Percentiles rank a stretch among this genome's conserved stretches.
These are phyloP conservation scores for Agonum fuliginosum DNA, from an alignment of 2,888 invertebrate genomes.

Conservation along the genomic window DNA sequence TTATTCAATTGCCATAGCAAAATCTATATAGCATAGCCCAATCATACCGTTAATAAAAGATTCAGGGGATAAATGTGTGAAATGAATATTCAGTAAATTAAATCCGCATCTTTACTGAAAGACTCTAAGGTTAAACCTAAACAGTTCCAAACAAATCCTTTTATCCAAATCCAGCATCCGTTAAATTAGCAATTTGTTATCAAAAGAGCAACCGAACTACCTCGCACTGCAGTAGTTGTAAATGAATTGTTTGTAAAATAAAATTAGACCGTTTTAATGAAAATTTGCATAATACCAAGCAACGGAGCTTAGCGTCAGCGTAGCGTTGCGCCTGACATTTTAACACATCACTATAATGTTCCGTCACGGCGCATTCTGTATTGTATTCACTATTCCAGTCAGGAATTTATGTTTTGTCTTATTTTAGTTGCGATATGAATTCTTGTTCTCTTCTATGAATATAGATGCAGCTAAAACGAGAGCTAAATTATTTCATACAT, in stretches of 20 bases:
- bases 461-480: constrained; percentile 12
- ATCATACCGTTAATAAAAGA: too few relatives aligned
- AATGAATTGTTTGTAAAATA: neutral
- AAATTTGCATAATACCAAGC: constrained; percentile 11
- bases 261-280: constrained; percentile 1
- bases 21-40: too few relatives aligned
- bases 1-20: too few relatives aligned
- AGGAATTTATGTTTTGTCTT: constrained; percentile 27
- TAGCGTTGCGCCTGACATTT: constrained; percentile 1
- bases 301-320: neutral
- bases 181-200: constrained; percentile 15
- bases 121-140: neutral
- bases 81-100: too few relatives aligned
- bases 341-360: constrained; percentile 6
- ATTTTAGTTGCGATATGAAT: constrained; percentile 27
- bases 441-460: constrained; percentile 24
- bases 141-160: neutral
- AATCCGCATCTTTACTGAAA: too few relatives aligned
- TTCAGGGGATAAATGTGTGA: too few relatives aligned
- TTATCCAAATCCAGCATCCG: neutral
- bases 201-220: neutral
- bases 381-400: constrained; percentile 19
- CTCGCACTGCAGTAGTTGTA: neutral
- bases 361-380: neutral
- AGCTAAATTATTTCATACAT: neutral